Percentiles rank a stretch among this genome's conserved stretches.
Evolutionary conservation across 2,888 invertebrate species (phyloP).

Genomic region (Ceraclea dissimilis): DNA sequence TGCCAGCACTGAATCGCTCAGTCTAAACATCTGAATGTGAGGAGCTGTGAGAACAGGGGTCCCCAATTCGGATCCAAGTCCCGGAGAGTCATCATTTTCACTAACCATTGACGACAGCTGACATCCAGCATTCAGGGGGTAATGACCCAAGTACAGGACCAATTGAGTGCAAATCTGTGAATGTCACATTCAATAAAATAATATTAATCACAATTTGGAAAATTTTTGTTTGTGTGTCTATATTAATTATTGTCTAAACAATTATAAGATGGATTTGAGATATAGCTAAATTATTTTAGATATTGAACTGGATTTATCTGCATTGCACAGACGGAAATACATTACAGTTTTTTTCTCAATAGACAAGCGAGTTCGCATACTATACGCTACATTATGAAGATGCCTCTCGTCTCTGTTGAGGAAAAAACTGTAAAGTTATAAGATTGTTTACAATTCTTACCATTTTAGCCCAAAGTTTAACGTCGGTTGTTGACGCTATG

Average conservation of each 20-base stretch:
- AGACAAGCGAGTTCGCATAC: too few species aligned
- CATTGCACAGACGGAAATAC: too few species aligned
- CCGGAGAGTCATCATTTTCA: slow-evolving; percentile 84
- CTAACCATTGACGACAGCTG: slow-evolving; percentile 83
- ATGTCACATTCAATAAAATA: too few species aligned
- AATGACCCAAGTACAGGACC: slow-evolving; percentile 88
- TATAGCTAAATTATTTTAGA: too few species aligned
- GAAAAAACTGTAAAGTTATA: too few species aligned
- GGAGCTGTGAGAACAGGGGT: slow-evolving; percentile 77
- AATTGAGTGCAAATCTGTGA: slow-evolving; percentile 72
- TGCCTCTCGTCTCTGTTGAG: too few species aligned
- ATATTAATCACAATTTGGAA: not conserved
- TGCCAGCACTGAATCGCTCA: slow-evolving; percentile 74
- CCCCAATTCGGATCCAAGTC: slow-evolving; percentile 64
- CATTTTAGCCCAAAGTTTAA: slow-evolving; percentile 48
- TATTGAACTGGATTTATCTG: too few species aligned
- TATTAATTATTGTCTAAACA: not conserved
- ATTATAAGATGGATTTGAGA: too few species aligned
- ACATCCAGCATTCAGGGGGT: slow-evolving; percentile 88
- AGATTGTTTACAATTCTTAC: slow-evolving; percentile 30
- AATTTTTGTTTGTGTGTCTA: not conserved
- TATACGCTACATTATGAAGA: too few species aligned
- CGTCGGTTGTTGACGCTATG: slow-evolving; percentile 41
- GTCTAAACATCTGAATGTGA: slow-evolving; percentile 77
- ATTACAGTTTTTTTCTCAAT: too few species aligned